Conservation (phyloP, 2,888 invertebrate species). For the Mythimna impura region DNA sequence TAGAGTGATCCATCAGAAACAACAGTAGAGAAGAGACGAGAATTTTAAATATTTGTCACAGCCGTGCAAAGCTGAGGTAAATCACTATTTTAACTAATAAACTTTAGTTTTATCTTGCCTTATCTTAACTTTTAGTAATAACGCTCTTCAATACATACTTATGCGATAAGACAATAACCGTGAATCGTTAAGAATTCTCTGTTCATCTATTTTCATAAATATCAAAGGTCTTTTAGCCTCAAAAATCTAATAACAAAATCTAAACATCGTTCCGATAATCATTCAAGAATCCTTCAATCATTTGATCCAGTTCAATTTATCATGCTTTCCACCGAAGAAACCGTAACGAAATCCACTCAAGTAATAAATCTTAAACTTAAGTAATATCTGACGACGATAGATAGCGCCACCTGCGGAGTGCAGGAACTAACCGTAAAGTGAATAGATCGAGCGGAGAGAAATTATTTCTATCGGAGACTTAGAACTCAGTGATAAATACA, state of each 20-base stretch:
- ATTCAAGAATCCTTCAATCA: conserved; percentile 37
- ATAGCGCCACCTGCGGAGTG: conserved; percentile 55
- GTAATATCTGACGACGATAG: conserved; percentile 59
- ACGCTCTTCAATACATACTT: not conserved
- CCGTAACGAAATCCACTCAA: conserved; percentile 49
- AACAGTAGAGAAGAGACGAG: too few relatives aligned
- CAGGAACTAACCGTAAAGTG: conserved; percentile 55
- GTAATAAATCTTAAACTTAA: conserved; percentile 60
- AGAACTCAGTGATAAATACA: conserved; percentile 23
- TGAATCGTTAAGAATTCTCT: not conserved
- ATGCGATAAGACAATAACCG: not conserved
- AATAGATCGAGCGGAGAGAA: conserved; percentile 51
- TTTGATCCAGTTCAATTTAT: conserved; percentile 54
- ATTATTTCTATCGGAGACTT: conserved; percentile 42
- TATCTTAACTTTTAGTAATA: too few relatives aligned
- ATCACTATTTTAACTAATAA: too few relatives aligned
- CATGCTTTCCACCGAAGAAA: conserved; percentile 27
- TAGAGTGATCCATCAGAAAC: too few relatives aligned
- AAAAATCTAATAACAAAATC: conserved; percentile 9
- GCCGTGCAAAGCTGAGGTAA: too few relatives aligned
- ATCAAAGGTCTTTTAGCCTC: not conserved
- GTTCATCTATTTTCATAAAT: conserved; percentile 5
- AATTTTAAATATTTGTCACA: too few relatives aligned
- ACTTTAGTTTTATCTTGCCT: too few relatives aligned
- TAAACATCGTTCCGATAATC: conserved; percentile 27